Percentiles rank a stretch among this genome's conserved stretches.
phyloP scores from a whole-genome alignment of 2,797 vertebrate genomes.

The Anisognathus igniventris region DNA sequence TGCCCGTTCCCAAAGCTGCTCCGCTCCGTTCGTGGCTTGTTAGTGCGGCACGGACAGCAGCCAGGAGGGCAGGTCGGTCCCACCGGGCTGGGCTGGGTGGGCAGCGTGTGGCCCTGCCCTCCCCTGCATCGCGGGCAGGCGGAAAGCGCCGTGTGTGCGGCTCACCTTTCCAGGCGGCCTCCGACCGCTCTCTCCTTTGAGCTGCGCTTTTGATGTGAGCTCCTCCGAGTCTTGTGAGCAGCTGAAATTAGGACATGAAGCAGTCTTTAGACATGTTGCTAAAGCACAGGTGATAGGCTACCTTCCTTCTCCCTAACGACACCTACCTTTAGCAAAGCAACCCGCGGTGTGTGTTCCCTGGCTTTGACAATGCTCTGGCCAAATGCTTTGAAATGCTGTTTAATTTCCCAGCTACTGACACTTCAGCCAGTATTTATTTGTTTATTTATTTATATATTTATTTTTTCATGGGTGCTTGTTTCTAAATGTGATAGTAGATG shows the following conservation, averaged over 20 bases:
- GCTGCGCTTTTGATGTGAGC: neutral
- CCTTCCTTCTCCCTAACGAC: neutral
- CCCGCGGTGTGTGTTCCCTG: neutral
- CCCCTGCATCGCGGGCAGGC: rapidly evolving
- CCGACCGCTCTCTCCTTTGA: neutral
- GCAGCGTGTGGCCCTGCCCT: neutral
- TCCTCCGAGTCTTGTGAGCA: neutral
- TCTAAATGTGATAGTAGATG: neutral
- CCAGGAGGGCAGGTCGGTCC: rapidly evolving
- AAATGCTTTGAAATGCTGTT: neutral
- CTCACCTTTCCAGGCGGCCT: neutral
- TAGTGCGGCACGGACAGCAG: rapidly evolving
- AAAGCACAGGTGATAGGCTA: neutral
- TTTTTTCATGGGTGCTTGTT: neutral
- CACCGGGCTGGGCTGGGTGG: neutral
- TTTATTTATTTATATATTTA: neutral
- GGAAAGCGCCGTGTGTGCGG: neutral
- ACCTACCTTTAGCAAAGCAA: neutral
- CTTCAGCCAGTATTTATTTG: neutral
- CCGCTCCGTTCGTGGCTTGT: rapidly evolving
- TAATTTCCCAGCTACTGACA: neutral
- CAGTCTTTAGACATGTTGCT: neutral
- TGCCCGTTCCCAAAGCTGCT: neutral
- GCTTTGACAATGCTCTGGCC: neutral
- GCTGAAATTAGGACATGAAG: neutral